Percentiles rank a stretch among this genome's conserved stretches.
phyloP scores from a whole-genome alignment of 2,113 vertebrate species.

The Ochotona curzoniae region DNA sequence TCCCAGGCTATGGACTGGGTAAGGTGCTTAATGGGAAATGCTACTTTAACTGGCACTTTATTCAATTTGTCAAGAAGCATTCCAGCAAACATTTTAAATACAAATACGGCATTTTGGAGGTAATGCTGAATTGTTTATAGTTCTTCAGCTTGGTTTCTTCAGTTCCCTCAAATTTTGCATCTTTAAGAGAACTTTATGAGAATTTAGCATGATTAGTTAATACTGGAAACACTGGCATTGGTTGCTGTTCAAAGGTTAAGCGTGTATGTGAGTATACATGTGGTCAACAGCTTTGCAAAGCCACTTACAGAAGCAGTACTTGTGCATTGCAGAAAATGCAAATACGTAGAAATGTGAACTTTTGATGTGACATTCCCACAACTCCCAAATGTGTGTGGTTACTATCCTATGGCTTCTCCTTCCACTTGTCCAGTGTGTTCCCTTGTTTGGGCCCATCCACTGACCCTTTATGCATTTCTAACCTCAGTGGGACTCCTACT shows the following conservation, averaged over 20 bases:
- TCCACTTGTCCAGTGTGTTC: background rate
- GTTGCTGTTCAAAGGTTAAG: slow-evolving; percentile 1
- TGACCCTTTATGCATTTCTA: background rate
- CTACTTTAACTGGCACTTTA: slow-evolving; percentile 23
- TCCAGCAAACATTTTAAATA: slow-evolving; percentile 41
- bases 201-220: slow-evolving; percentile 46
- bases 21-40: background rate
- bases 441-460: too few species aligned
- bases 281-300: slow-evolving; percentile 43
- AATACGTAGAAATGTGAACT: background rate
- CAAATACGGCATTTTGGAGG: background rate
- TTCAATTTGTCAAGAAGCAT: slow-evolving; percentile 13
- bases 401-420: background rate
- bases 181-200: background rate
- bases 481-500: slow-evolving; percentile 20
- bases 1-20: background rate
- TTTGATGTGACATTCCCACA: too few species aligned
- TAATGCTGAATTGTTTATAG: slow-evolving; percentile 17
- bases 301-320: background rate
- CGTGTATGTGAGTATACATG: background rate
- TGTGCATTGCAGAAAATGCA: slow-evolving; percentile 3
- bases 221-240: slow-evolving; percentile 11
- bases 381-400: background rate
- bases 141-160: slow-evolving; percentile 53
- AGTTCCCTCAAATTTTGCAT: slow-evolving; percentile 48